Evolutionary conservation across 2,888 invertebrate genomes (phyloP).

Genomic region (Drosophila mayaguana): DNA sequence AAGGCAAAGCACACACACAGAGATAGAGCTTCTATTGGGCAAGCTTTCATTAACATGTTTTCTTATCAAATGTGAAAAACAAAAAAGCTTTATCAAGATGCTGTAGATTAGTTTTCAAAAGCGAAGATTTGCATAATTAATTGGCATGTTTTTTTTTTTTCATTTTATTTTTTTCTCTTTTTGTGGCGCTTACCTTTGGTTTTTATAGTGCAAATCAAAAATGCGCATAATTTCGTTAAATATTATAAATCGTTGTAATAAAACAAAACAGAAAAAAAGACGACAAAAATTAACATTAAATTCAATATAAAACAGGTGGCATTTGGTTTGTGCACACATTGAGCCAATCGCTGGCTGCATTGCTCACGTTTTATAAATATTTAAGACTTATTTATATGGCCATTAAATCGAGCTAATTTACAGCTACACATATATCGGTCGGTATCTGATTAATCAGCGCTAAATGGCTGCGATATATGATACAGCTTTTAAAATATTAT

Average conservation of each 20-base stretch:
- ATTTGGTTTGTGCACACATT: constrained; percentile 18
- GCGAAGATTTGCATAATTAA: constrained; percentile 73
- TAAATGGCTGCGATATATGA: constrained; percentile 33
- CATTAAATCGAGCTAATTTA: constrained; percentile 35
- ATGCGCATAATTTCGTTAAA: constrained; percentile 70
- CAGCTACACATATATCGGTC: not conserved
- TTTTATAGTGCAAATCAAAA: constrained; percentile 75
- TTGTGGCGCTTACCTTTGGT: constrained; percentile 43
- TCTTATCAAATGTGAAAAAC: constrained; percentile 56
- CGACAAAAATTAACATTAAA: constrained; percentile 44
- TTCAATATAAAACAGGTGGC: constrained; percentile 58
- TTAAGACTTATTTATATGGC: constrained; percentile 44
- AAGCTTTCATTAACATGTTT: constrained; percentile 51
- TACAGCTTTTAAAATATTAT: not conserved
- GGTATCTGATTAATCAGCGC: constrained; percentile 15
- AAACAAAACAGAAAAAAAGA: constrained; percentile 42
- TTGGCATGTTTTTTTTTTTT: constrained; percentile 47
- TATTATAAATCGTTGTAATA: constrained; percentile 72
- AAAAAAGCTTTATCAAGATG: constrained; percentile 44
- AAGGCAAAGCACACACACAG: constrained; percentile 23
- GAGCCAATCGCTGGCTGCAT: constrained; percentile 14
- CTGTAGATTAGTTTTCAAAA: constrained; percentile 57
- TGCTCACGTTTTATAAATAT: constrained; percentile 47
- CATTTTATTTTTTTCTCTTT: not conserved
- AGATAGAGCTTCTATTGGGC: constrained; percentile 10